phyloP scores from a whole-genome alignment of 2,888 invertebrate species.

The Andrena minutula region DNA sequence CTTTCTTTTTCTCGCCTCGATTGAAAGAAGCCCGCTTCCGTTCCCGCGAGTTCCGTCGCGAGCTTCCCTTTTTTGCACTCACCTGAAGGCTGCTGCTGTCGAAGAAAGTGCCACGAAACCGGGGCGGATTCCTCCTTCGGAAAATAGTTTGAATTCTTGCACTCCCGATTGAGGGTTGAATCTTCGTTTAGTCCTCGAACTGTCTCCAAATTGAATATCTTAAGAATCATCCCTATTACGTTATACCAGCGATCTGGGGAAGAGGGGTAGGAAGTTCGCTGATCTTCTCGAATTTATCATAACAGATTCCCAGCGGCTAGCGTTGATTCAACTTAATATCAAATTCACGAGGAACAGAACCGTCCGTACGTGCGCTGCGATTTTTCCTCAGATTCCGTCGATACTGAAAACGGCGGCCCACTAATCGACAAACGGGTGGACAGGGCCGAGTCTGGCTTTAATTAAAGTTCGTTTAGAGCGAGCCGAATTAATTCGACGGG shows the following conservation, averaged over 20 bases:
- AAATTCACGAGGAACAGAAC: no score
- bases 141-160: neutral
- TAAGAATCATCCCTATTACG: no score
- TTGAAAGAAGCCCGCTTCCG: constrained; percentile 44
- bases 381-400: constrained; percentile 4
- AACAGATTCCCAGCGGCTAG: no score
- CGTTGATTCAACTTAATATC: no score
- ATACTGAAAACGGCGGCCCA: neutral
- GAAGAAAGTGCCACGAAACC: neutral
- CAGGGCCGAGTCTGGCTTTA: constrained; percentile 26
- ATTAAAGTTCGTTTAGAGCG: constrained; percentile 58
- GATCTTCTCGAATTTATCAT: no score
- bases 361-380: neutral
- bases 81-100: neutral
- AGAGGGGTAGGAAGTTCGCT: no score
- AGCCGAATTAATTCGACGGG: constrained; percentile 55
- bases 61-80: neutral
- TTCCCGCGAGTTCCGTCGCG: constrained; percentile 21
- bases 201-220: no score
- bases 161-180: neutral
- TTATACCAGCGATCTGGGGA: no score
- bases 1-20: neutral
- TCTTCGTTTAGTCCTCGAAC: neutral
- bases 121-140: neutral
- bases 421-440: neutral